Conservation (phyloP, 2,888 invertebrate genomes). For the Scaptomyza flava region DNA sequence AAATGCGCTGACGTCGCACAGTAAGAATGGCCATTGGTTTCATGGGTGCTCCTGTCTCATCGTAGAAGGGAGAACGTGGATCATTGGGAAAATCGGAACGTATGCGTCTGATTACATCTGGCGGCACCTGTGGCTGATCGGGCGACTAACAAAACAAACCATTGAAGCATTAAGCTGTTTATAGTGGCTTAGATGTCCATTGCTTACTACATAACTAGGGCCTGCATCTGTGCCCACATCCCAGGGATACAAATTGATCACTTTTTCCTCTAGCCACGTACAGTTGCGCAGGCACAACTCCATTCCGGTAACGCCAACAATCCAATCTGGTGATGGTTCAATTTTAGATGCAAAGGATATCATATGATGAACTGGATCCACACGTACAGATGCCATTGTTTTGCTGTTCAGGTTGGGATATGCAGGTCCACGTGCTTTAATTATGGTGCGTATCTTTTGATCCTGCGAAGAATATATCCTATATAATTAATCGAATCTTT, state of each 20-base stretch:
- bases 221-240: constrained; percentile 98
- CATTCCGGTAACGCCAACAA: constrained; percentile 95
- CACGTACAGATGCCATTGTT: constrained; percentile 93
- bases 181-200: background rate
- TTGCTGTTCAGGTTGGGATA: constrained; percentile 93
- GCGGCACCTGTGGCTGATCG: constrained; percentile 93
- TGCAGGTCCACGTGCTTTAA: constrained; percentile 96
- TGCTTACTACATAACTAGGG: constrained; percentile 89
- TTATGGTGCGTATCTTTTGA: constrained; percentile 94
- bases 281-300: constrained; percentile 96
- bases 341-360: constrained; percentile 97
- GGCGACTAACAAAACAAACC: constrained; percentile 86
- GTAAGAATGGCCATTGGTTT: constrained; percentile 95
- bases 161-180: background rate
- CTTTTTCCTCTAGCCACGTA: constrained; percentile 93
- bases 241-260: constrained; percentile 95
- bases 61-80: constrained; percentile 95
- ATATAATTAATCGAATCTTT: background rate
- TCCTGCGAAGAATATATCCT: constrained; percentile 85
- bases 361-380: constrained; percentile 95
- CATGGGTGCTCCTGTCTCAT: constrained; percentile 90
- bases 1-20: constrained; percentile 91
- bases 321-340: constrained; percentile 99
- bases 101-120: constrained; percentile 93
- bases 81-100: constrained; percentile 94